A percentile compares a stretch with the other conserved stretches of the same genome.
phyloP scores from a whole-genome alignment of 2,113 vertebrate species.

The Nothoprocta perdicaria region DNA sequence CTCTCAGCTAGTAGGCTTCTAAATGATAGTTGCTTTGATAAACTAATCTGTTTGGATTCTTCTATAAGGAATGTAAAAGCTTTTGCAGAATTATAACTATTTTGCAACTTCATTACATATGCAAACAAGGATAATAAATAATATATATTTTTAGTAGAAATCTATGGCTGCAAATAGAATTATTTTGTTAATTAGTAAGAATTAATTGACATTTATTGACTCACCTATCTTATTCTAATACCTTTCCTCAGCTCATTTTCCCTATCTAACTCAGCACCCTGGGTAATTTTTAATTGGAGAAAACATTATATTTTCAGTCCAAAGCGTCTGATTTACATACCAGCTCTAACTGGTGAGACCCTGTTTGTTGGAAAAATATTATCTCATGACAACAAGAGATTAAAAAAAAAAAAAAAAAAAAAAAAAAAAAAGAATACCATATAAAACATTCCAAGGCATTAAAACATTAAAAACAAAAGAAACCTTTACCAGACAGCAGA shows the following conservation, averaged over 20 bases:
- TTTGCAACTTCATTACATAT: neutral
- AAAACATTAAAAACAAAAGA: neutral
- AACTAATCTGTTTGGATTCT: neutral
- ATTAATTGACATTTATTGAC: neutral
- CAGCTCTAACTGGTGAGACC: neutral
- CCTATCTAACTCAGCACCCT: neutral
- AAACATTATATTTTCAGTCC: neutral
- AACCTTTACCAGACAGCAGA: neutral
- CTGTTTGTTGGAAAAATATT: neutral
- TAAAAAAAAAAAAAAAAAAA: neutral
- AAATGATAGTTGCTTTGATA: neutral
- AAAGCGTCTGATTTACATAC: neutral
- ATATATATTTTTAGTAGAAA: neutral
- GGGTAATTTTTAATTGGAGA: neutral
- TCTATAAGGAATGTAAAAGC: neutral
- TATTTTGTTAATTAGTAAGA: neutral
- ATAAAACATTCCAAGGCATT: neutral
- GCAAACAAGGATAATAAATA: neutral
- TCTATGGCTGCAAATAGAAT: neutral
- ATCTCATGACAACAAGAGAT: neutral
- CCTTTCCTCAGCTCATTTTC: neutral
- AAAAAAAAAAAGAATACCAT: neutral
- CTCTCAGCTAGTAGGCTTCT: neutral
- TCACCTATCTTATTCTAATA: neutral
- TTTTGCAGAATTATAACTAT: neutral